Base-by-base conservation (phyloP, 1,140 invertebrate species). In the Drosophila nikananu region DNA sequence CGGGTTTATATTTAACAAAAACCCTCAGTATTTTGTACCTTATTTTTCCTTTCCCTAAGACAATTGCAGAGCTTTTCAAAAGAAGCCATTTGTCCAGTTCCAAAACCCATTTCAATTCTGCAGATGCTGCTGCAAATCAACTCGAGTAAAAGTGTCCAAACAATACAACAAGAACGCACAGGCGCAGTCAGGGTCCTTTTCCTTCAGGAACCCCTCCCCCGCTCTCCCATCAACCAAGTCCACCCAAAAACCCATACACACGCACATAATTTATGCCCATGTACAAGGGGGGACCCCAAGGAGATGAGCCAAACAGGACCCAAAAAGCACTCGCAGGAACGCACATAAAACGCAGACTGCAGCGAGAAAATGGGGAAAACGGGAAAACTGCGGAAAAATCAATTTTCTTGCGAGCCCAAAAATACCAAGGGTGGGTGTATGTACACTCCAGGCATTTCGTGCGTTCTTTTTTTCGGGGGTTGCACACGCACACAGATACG, bases 321-420 rank as follows among this genome's bases (percentile, higher is more conserved):
- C 60, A 46, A 59, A 70, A 44, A 58, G 67, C 49, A 71, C 54
- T 72, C 66, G 66, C 70, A 72, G 67, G 70, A 66, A 58, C 78
- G 78, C 83, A 89, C 83, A 87, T 87, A 89, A 87, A 87, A 87
- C 83, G 83, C 83, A 86, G 83, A 89, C 83, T 86, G 84, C 84
- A 89, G 75, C 67, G 58, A 51, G 66, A 35, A 65, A 64, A 67
- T 37, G 70, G 70, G 70, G 60, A 81, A 80, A 86, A 86, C 54
- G 71, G 71, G 64, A 81, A 80, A 86, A 87, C 77, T 80, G 86
- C 81, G 81, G 78, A 89, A 89, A 89, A 89, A 89, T 90, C 84
- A 89, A 89, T 89, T 89, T 89, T 89, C 86, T 91, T 89, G 84
- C 67, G 77, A 80, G 77, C 81, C 77, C 74, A 75, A 66, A 66